Evolutionary conservation across 2,113 vertebrate species (phyloP).

Genomic region (Menura novaehollandiae): DNA sequence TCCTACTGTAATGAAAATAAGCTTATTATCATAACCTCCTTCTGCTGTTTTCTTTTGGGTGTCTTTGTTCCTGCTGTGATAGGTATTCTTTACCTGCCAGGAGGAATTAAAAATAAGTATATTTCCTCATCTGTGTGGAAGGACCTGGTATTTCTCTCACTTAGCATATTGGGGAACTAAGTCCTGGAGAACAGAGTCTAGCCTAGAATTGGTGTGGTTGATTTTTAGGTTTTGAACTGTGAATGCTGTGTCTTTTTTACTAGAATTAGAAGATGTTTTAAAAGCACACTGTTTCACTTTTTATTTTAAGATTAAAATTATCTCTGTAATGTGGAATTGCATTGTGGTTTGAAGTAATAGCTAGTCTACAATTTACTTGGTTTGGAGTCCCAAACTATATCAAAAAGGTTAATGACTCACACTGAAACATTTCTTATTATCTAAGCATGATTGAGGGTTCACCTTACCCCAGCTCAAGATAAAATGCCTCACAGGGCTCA

Average conservation of each 20-base stretch:
- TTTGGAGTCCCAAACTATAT: neutral
- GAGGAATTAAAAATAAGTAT: neutral
- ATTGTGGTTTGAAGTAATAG: neutral
- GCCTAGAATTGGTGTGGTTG: neutral
- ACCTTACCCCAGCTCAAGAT: neutral
- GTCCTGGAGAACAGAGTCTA: neutral
- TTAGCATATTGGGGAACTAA: neutral
- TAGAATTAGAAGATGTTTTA: neutral
- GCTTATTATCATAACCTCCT: slow-evolving; percentile 5
- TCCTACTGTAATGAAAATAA: slow-evolving; percentile 50
- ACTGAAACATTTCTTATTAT: neutral
- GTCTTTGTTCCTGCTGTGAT: neutral
- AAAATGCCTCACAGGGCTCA: neutral
- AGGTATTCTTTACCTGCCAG: neutral
- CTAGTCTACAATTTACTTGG: neutral
- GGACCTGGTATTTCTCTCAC: neutral
- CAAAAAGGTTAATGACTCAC: neutral
- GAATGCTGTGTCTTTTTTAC: neutral
- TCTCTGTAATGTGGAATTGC: neutral
- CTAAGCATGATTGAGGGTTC: neutral
- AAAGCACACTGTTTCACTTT: neutral
- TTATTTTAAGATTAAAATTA: neutral
- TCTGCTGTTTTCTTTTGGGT: slow-evolving; percentile 8
- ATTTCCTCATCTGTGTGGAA: neutral
- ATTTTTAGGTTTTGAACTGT: neutral